A percentile compares a stretch with the other conserved stretches of the same genome.
phyloP scores from a whole-genome alignment of 2,888 invertebrate genomes.

The Dyspetes luteomarginatus region DNA sequence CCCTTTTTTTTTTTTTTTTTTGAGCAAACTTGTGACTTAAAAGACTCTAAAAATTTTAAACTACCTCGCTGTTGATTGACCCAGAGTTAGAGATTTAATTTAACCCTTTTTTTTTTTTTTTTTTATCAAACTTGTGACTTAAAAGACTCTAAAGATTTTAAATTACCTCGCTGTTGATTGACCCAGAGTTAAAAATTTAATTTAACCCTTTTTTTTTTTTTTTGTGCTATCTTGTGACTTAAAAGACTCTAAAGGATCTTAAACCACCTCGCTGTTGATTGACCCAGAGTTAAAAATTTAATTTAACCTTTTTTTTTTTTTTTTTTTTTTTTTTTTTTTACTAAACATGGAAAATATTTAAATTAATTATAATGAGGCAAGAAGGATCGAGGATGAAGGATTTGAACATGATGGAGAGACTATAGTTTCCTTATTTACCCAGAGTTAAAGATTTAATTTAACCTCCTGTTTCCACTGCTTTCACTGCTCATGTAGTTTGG shows the following conservation, averaged over 20 bases:
- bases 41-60: no score
- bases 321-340: no score
- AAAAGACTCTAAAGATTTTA: no score
- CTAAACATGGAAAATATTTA: no score
- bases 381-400: background rate
- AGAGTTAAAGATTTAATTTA: background rate
- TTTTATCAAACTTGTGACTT: conserved; percentile 12
- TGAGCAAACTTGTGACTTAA: conserved; percentile 13
- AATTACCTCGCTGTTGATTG: background rate
- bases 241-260: no score
- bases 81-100: conserved; percentile 15
- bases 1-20: background rate
- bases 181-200: conserved; percentile 6
- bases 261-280: background rate
- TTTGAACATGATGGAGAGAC: no score
- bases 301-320: background rate
- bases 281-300: no score
- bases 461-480: no score
- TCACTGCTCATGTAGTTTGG: no score
- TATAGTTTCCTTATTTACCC: no score
- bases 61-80: background rate
- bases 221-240: conserved; percentile 13
- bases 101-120: background rate
- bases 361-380: conserved; percentile 1
- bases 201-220: background rate